Evolutionary conservation across 2,888 invertebrate species (phyloP).

Genomic region (Chymomyza fuscimana): DNA sequence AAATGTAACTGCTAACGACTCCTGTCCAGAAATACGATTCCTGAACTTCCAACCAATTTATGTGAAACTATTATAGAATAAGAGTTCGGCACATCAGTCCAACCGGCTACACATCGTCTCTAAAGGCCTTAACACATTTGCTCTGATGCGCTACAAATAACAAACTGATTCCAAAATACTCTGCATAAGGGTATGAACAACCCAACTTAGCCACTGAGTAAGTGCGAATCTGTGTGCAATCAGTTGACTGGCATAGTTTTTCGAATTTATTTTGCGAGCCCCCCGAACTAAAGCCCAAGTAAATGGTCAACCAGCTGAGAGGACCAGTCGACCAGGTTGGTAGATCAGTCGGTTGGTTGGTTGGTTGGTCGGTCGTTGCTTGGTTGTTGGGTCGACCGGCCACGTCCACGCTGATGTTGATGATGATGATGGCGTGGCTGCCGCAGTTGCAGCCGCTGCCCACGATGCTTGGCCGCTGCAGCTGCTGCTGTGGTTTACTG

Average conservation of each 20-base stretch:
- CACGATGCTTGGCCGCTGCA: slow-evolving; percentile 50
- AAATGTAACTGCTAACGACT: too few species aligned
- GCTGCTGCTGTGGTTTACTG: slow-evolving; percentile 49
- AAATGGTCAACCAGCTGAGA: slow-evolving; percentile 6
- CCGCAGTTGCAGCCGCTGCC: slow-evolving; percentile 54
- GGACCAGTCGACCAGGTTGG: slow-evolving; percentile 12
- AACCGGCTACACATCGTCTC: too few species aligned
- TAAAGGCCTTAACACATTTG: too few species aligned
- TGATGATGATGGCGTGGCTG: slow-evolving; percentile 45
- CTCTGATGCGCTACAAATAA: background rate
- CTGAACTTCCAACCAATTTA: too few species aligned
- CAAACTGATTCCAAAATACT: background rate
- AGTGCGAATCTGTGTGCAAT: slow-evolving; percentile 76
- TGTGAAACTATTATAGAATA: too few species aligned
- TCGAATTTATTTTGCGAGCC: slow-evolving; percentile 68
- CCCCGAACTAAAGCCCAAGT: slow-evolving; percentile 10
- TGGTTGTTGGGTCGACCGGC: slow-evolving; percentile 29
- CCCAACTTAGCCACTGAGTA: slow-evolving; percentile 61
- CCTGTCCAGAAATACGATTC: too few species aligned
- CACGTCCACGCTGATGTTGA: slow-evolving; percentile 63
- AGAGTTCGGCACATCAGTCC: too few species aligned
- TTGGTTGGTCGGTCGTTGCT: slow-evolving; percentile 13
- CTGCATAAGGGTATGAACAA: background rate
- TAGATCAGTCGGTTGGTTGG: slow-evolving; percentile 10
- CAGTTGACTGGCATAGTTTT: slow-evolving; percentile 72